Conservation (phyloP, 2,113 vertebrate species). For the Sciurus niger region DNA sequence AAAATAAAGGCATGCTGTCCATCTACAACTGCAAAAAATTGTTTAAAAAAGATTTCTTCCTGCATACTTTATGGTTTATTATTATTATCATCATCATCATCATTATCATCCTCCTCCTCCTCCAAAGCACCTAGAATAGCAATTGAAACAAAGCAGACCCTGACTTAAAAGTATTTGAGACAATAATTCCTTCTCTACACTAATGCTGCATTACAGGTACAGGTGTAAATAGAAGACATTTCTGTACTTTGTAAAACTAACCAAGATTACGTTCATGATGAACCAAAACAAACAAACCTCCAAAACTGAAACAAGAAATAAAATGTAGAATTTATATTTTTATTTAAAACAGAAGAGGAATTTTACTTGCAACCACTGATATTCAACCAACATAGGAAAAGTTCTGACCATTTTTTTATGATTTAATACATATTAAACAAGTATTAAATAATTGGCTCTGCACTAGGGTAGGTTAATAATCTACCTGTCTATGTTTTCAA, state of each 20-base stretch:
- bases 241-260: not conserved
- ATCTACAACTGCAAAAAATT: too few species aligned
- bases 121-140: not conserved
- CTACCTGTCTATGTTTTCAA: not conserved
- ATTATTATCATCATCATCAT: not conserved
- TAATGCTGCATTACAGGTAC: not conserved
- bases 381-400: not conserved
- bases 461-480: not conserved
- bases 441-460: not conserved
- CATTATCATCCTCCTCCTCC: too few species aligned
- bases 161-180: not conserved
- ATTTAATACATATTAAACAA: conserved; percentile 26
- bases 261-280: not conserved
- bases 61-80: not conserved
- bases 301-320: conserved; percentile 23
- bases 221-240: not conserved
- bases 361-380: not conserved
- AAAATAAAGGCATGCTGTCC: too few species aligned
- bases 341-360: not conserved
- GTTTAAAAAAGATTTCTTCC: not conserved
- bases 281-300: not conserved
- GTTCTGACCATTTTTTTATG: conserved; percentile 1
- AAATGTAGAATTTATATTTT: conserved; percentile 3
- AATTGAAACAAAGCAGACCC: not conserved
- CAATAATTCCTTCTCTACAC: not conserved